A percentile compares a stretch with the other conserved stretches of the same genome.
These are phyloP conservation scores for Poecilia velifera DNA, from an alignment of 2,797 vertebrate species.

Conservation along the genomic window DNA sequence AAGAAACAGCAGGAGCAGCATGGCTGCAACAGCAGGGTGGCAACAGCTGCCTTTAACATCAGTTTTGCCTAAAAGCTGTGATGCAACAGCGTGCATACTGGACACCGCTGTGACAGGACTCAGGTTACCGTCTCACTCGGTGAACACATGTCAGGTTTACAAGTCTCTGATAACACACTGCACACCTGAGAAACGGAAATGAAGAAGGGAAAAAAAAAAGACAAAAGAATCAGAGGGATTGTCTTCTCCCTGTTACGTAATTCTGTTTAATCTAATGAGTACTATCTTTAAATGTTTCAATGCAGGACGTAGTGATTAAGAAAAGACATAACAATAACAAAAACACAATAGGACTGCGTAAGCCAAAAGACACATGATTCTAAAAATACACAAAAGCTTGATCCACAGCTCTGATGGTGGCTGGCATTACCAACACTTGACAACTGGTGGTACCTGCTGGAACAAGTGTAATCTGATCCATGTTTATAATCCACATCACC, in stretches of 20 bases:
- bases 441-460: slow-evolving; percentile 30
- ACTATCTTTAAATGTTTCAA: background rate
- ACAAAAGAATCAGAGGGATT: slow-evolving; percentile 17
- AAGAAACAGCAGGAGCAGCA: slow-evolving; percentile 78
- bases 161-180: slow-evolving; percentile 15
- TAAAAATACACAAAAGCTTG: slow-evolving; percentile 32
- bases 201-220: slow-evolving; percentile 16
- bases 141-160: slow-evolving; percentile 53
- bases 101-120: slow-evolving; percentile 45
- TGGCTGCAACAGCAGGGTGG: slow-evolving; percentile 63
- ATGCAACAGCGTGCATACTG: slow-evolving; percentile 63
- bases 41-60: slow-evolving; percentile 14
- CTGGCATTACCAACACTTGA: slow-evolving; percentile 22
- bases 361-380: slow-evolving; percentile 8
- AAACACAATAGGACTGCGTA: background rate
- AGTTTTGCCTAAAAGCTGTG: slow-evolving; percentile 27
- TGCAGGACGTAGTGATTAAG: background rate
- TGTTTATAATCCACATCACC: slow-evolving; percentile 14
- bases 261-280: background rate
- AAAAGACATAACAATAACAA: background rate
- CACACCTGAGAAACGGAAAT: slow-evolving; percentile 24
- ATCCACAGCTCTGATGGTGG: slow-evolving; percentile 23
- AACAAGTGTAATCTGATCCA: slow-evolving; percentile 43
- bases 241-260: background rate
- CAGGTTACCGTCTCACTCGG: slow-evolving; percentile 62